Evolutionary conservation across 2,113 vertebrate species (phyloP), one percentile per base, ranked within the genome.

Genomic region (Lagenorhynchus albirostris): DNA sequence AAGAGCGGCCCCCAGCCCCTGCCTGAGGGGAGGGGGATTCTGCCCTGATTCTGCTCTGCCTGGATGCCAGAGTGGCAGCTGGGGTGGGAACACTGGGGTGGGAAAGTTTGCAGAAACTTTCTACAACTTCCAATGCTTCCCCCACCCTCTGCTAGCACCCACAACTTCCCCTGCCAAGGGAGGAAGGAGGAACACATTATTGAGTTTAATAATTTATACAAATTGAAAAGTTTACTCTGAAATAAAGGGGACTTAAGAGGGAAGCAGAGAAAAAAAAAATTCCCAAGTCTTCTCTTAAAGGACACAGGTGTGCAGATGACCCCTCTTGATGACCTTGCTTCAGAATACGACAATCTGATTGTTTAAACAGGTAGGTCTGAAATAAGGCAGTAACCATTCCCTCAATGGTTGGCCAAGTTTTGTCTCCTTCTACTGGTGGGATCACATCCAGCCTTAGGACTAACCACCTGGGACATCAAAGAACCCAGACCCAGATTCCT

Each of bases 171-270:
- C 58, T 97, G 95, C 87, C 95, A 96, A 96, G 74, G 70, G 65
- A 97, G 92, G 70, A 84, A 96, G 74, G 60, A 96, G 70, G 92
- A 97, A 96, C 80, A 87, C 80, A 96, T 95, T 94, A 96, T 70
- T 97, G 70, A 62, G 68, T 76, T 97, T 91, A 97, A 97, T 98
- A 97, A 97, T 98, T 98, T 91, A 98, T 71, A 91, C 74, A 94
- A 89, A 93, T 81, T 67, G 80, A 94, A 96, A 92, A 95, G n/a
- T 95, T 96, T 84, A 85, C 74, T 95, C n/a, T 95, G 92, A 92
- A 92, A 90, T 79, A 89, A 96, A 96, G 26, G 55, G 65, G 67
- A 63, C 44, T 82, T 93, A 25, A 71, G 63, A 95, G 25, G 55
- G 38, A 58, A 96, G 89, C 14, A 80, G 47, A 95, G 81, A 95